These are phyloP conservation scores for Dipodomys ordii DNA, from an alignment of 2,113 vertebrate species.

Conservation along the genomic window DNA sequence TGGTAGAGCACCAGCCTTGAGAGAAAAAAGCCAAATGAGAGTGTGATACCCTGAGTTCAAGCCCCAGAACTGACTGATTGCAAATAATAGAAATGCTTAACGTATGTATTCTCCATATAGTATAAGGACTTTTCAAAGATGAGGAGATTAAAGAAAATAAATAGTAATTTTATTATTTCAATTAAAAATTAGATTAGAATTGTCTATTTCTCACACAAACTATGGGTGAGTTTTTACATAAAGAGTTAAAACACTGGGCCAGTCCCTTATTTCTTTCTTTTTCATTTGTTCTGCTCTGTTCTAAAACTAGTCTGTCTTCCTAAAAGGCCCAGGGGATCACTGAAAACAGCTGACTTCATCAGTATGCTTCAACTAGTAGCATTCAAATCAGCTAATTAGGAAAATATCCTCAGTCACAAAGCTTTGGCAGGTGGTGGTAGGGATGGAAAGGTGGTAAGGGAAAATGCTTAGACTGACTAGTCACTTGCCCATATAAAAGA, in stretches of 20 bases:
- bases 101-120: not conserved
- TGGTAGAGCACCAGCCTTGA: too few relatives aligned
- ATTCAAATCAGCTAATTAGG: not conserved
- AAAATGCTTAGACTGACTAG: not conserved
- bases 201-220: not conserved
- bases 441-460: not conserved
- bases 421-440: not conserved
- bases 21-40: too few relatives aligned
- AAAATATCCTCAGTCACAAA: not conserved
- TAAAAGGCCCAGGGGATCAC: not conserved
- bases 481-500: not conserved
- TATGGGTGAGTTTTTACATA: not conserved
- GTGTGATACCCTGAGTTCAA: too few relatives aligned
- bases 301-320: not conserved
- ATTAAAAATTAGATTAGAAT: not conserved
- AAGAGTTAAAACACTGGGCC: not conserved
- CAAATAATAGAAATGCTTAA: not conserved
- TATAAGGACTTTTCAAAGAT: not conserved
- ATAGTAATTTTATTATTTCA: not conserved
- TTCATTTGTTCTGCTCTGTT: not conserved
- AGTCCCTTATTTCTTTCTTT: not conserved
- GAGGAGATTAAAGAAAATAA: slow-evolving; percentile 16
- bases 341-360: not conserved
- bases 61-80: too few relatives aligned
- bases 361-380: not conserved